phyloP scores from a whole-genome alignment of 2,888 invertebrate genomes.

The Cheilosia impressa region DNA sequence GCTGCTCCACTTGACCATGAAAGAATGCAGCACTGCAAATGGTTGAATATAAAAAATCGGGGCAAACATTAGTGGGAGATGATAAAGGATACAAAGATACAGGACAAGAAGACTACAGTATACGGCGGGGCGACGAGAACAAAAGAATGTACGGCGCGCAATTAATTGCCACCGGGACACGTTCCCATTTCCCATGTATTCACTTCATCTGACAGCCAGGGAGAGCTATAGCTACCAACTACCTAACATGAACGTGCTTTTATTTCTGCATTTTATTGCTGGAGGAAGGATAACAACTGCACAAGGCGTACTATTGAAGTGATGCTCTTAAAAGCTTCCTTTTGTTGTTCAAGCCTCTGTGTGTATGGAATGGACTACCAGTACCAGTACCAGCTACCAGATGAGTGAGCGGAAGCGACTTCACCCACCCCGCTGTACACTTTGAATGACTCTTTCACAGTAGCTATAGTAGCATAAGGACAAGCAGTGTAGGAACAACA shows the following conservation, averaged over 20 bases:
- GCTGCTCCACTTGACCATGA: slow-evolving; percentile 97
- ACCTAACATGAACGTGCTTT: slow-evolving; percentile 65
- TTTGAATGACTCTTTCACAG: slow-evolving; percentile 39
- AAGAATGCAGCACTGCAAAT: slow-evolving; percentile 93
- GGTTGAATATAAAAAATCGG: slow-evolving; percentile 18
- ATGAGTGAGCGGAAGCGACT: slow-evolving; percentile 25
- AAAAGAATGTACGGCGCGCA: slow-evolving; percentile 57
- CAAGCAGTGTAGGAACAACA: neutral
- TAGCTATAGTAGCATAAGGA: slow-evolving; percentile 13
- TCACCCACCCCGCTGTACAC: neutral
- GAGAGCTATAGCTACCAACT: neutral
- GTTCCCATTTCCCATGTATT: slow-evolving; percentile 68
- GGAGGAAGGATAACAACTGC: slow-evolving; percentile 41
- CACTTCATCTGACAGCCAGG: slow-evolving; percentile 62
- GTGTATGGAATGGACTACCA: slow-evolving; percentile 10
- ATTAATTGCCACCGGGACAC: slow-evolving; percentile 70
- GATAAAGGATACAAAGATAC: slow-evolving; percentile 28
- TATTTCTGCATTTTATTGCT: slow-evolving; percentile 71
- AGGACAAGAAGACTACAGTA: slow-evolving; percentile 24
- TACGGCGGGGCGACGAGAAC: slow-evolving; percentile 23
- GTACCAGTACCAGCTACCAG: neutral
- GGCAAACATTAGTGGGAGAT: slow-evolving; percentile 36
- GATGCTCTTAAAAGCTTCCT: slow-evolving; percentile 70
- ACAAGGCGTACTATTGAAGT: slow-evolving; percentile 47
- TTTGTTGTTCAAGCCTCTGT: slow-evolving; percentile 51